These are phyloP conservation scores for Sebastes oblongus DNA, from an alignment of 2,797 vertebrate genomes.

Conservation along the genomic window DNA sequence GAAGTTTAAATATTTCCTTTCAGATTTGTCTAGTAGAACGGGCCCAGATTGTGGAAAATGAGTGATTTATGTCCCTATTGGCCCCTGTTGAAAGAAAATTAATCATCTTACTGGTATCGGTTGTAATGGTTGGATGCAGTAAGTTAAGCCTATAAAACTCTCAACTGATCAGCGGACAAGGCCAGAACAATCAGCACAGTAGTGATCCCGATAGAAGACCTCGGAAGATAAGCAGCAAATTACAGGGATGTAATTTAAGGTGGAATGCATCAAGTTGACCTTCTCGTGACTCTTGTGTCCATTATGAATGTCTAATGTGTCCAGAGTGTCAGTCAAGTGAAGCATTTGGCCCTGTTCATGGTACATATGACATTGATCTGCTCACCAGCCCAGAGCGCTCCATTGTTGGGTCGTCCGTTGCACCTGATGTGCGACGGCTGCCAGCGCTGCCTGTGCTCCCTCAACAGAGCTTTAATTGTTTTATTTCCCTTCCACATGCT, in stretches of 20 bases:
- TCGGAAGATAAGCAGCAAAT: conserved; percentile 17
- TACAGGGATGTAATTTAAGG: conserved; percentile 24
- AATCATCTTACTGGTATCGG: conserved; percentile 13
- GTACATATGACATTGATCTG: conserved; percentile 60
- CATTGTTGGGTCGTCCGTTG: conserved; percentile 55
- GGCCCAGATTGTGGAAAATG: conserved; percentile 22
- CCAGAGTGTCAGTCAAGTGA: conserved; percentile 53
- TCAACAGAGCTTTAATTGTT: conserved; percentile 75
- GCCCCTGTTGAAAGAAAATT: conserved; percentile 21
- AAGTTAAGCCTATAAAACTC: conserved; percentile 25
- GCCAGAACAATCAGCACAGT: background rate
- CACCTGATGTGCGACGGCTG: conserved; percentile 65
- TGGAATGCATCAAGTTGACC: conserved; percentile 46
- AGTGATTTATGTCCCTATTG: conserved; percentile 37
- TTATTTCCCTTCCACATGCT: conserved; percentile 65
- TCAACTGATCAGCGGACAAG: background rate
- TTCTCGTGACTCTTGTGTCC: conserved; percentile 33
- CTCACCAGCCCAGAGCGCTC: conserved; percentile 44
- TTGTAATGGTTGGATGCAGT: conserved; percentile 8
- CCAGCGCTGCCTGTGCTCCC: conserved; percentile 45
- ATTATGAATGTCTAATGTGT: conserved; percentile 60
- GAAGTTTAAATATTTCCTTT: conserved; percentile 36
- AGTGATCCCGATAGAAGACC: conserved; percentile 5
- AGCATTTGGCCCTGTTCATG: conserved; percentile 38
- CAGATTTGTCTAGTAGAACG: background rate